phyloP scores from a whole-genome alignment of 2,113 vertebrate species.

The Atrichornis clamosus region DNA sequence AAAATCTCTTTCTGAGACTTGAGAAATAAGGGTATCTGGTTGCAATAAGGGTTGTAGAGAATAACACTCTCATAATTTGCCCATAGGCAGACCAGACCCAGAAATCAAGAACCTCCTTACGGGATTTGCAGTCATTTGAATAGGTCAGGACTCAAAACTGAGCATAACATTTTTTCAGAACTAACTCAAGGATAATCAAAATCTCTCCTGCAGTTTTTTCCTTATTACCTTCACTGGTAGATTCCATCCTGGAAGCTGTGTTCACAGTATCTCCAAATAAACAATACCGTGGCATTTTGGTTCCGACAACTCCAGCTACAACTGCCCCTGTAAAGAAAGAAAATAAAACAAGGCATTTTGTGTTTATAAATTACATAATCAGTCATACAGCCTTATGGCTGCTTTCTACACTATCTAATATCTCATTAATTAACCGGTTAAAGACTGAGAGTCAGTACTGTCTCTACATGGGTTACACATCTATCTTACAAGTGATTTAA shows the following conservation, averaged over 20 bases:
- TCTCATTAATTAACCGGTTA: neutral
- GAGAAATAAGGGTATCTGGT: neutral
- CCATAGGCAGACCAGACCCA: neutral
- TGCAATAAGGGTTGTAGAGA: neutral
- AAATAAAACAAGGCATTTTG: neutral
- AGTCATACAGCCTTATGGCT: neutral
- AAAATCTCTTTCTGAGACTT: neutral
- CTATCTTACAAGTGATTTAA: neutral
- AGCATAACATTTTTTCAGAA: neutral
- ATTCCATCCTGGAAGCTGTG: constrained; percentile 91
- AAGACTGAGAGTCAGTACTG: neutral
- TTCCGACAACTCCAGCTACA: constrained; percentile 88
- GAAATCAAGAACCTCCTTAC: neutral
- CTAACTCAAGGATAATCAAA: neutral
- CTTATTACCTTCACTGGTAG: constrained; percentile 80
- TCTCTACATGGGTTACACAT: neutral
- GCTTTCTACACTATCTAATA: neutral
- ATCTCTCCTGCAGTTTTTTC: neutral
- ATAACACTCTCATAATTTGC: neutral
- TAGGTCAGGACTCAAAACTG: neutral
- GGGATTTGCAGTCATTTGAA: neutral
- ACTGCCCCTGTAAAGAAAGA: constrained; percentile 76
- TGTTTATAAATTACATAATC: neutral
- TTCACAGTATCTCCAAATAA: constrained; percentile 92
- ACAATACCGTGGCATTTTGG: constrained; percentile 91